Base-by-base conservation (phyloP, 2,888 invertebrate genomes). In the Caenorhabditis afra region DNA sequence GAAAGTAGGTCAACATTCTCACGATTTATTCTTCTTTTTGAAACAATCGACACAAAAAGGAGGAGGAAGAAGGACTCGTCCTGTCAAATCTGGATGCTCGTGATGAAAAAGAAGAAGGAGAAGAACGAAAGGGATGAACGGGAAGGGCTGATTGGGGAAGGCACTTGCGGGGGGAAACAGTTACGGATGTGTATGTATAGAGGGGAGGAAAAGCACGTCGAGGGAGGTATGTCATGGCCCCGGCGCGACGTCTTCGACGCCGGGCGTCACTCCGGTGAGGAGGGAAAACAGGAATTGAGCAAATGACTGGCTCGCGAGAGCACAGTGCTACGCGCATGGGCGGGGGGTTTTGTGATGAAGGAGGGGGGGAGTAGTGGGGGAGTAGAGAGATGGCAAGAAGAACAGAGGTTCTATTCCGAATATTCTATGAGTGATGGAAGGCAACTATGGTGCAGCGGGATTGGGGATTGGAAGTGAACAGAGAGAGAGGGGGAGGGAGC, bases 381-480 rank as follows among this genome's bases (percentile, higher is more conserved):
- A 49, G 35, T 45, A 29, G 12, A 20, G 53, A 55, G 35, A 53
- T 71, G 70, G 70, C 70, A 71, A 71, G 70, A 71, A 22, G 37
- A 45, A 61, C 39, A 41, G 29, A 22, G 49, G 16, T 41, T 22
- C 70, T 71, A 71, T 50, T 41, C 59, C 61, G 37, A 41, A 61
- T 58, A 70, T 70, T 71, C 62, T 62, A 71, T 68, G 68, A 70
- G 39, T 29, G 29, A 29, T 3, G 29, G 29, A 50, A 53, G 68
- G 68, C 68, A 68, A 68, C 68, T 68, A 59, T 52, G 53, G 68
- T 61, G 61, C 68, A 68, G 68, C 68, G 68, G 68, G 68, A 68
- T 68, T 41, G 49, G 23, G 14, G 23, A 41, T 49, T 59, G 58
- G 44, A 71, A 71, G 70, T 71, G 70, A 71, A 71, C 53, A 45